Base-by-base conservation (phyloP, 2,113 vertebrate species). In the Ceyx cyanopectus region DNA sequence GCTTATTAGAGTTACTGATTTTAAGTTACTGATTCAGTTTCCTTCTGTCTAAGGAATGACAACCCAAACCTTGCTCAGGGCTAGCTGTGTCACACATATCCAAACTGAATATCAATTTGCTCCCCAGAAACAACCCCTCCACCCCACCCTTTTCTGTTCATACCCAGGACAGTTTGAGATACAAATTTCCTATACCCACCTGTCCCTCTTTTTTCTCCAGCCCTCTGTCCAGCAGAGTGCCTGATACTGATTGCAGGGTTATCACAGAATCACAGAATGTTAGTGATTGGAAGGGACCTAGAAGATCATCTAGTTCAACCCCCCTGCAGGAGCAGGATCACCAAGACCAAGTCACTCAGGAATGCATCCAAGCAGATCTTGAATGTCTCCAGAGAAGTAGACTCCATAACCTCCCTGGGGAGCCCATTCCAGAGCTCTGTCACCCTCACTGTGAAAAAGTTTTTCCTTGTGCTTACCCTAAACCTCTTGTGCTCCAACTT, bases 141-240 rank as follows among this genome's bases (percentile, higher is more conserved):
- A 16, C 6, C 23, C 5, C 26, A 43, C 10, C 6, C 5, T 67
- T 79, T 81, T 61, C 34, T 75, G 6, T 23, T 72, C 22, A 48
- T 24, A 24, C 6, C 7, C 12, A 17, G 34, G 10, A 68, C 34
- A 79, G 26, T 57, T 51, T 57, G 34, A 48, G 10, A 6, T 7
- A 50, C n/a, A 24, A 24, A 9, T 54, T 56, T 80, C 60, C 68
- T 41, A 8, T 12, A 27, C 9, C 12, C 21, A 61, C 2, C 14
- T 54, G 30, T n/a, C 21, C n/a, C 34, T 63, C 23, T 34, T 56
- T 10, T 10, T 29, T 41, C 53, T 67, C 26, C 66, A 76, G 22
- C 2, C 3, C 2, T 18, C 2, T 0, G 0, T 37, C 26, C 18
- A 46, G 20, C 15, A 15, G 20, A 73, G 45, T 62, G 34, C 19